phyloP scores from a whole-genome alignment of 2,113 vertebrate genomes.

The Myotis davidii region DNA sequence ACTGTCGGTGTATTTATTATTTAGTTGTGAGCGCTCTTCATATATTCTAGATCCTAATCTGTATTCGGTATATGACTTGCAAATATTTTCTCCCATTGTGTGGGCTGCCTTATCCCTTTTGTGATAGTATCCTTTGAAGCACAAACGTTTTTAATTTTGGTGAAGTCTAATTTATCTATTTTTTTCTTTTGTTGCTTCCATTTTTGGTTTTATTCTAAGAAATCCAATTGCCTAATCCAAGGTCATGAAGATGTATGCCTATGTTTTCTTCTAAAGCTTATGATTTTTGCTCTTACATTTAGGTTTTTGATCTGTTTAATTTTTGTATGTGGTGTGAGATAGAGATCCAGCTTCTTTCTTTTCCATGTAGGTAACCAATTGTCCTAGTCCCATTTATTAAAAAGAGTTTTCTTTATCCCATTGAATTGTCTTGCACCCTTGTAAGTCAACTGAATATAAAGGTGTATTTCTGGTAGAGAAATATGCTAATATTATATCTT shows the following conservation, averaged over 20 bases:
- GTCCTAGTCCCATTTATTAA: background rate
- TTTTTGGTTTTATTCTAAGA: conserved; percentile 2
- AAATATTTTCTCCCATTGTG: conserved; percentile 3
- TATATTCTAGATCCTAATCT: background rate
- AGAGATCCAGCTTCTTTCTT: background rate
- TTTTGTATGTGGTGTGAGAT: background rate
- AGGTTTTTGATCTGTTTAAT: background rate
- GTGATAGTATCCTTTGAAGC: background rate
- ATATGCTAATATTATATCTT: background rate
- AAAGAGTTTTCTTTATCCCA: background rate
- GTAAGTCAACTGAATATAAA: background rate
- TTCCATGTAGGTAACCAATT: background rate
- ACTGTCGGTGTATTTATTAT: background rate
- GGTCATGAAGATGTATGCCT: background rate
- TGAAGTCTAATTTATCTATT: background rate
- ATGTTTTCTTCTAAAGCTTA: background rate
- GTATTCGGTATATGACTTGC: background rate
- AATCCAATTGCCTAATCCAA: background rate
- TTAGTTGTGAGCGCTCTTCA: background rate
- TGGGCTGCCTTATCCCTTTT: background rate
- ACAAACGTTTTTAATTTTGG: background rate
- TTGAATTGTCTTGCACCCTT: background rate
- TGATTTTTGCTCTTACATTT: background rate
- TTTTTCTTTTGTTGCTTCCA: background rate
- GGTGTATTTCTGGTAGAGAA: background rate